Base-by-base conservation (phyloP, 35 echinoderm and acorn worm genomes). In the Diadema setosum region DNA sequence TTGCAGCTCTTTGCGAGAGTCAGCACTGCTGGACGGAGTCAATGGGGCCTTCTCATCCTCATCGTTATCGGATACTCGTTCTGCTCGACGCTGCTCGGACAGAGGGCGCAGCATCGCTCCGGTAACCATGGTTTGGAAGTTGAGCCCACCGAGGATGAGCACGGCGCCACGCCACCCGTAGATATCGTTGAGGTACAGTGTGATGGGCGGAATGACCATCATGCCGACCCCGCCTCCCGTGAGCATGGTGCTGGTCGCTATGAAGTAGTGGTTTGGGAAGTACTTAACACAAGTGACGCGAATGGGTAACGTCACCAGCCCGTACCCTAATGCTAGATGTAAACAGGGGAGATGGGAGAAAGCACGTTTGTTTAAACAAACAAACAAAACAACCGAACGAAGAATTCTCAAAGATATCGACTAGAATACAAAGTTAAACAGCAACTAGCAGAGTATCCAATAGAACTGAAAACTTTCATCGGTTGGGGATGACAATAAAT, bases 111-210 rank as follows among this genome's bases (percentile, higher is more conserved):
- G 29, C 11, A 88, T 18, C 14, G 65, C 70, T 20, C 43, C 69
- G 25, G 69, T 21, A 26, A 59, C 86, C 39, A 88, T 34, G n/a
- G 42, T 43, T 31, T 88, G 44, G 69, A 81, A 30, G 31, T 75
- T 57, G 11, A 81, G 8, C 4, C 70, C 86, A 41, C 70, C 69
- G 18, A 88, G 41, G 3, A 88, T 27, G 3, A 88, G 86, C 45
- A 88, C n/a, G 18, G 86, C 48, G 21, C 86, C 74, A 59, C 86
- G 75, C 86, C 86, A 88, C 16, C 74, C 74, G 86, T 88, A 88
- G 14, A 40, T 29, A 5, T 42, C 46, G 18, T 39, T 39, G 18
- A 88, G 30, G 31, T 58, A 25, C 48, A 81, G 42, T 25, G 70
- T 81, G 20, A 88, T 17, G 7, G 73, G 86, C 3, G 65, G 65